A percentile compares a stretch with the other conserved stretches of the same genome.
These are phyloP conservation scores for Hyles euphorbiae DNA, from an alignment of 1,140 invertebrate species.

Conservation along the genomic window DNA sequence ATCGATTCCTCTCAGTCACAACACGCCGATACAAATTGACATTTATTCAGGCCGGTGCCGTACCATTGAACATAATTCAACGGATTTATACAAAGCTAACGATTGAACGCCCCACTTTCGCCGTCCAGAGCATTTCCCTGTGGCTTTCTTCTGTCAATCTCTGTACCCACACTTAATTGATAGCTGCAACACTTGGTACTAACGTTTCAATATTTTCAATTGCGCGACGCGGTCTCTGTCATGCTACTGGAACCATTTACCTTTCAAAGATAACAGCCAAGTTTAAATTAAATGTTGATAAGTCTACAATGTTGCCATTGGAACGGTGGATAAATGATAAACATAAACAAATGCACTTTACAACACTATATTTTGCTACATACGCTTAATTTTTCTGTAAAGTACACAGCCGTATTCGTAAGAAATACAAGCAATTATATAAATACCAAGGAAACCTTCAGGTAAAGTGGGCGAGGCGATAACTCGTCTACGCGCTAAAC, in stretches of 20 bases:
- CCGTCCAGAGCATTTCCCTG: slow-evolving; percentile 14
- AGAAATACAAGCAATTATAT: too few species aligned
- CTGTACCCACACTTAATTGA: slow-evolving; percentile 32
- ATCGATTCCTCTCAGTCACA: neutral
- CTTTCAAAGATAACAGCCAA: neutral
- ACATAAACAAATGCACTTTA: neutral
- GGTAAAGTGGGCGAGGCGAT: too few species aligned
- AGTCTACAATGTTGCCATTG: neutral
- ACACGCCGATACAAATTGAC: slow-evolving; percentile 20
- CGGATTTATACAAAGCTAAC: slow-evolving; percentile 22
- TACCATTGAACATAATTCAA: slow-evolving; percentile 24
- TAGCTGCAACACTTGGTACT: slow-evolving; percentile 8
- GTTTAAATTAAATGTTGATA: neutral
- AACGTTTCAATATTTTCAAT: slow-evolving; percentile 1
- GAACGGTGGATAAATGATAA: neutral
- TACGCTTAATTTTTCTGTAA: neutral
- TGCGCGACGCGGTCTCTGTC: neutral
- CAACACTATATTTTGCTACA: too few species aligned
- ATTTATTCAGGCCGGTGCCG: slow-evolving; percentile 11
- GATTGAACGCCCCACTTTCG: slow-evolving; percentile 36
- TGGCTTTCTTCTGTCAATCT: slow-evolving; percentile 42
- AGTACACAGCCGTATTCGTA: neutral
- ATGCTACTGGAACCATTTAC: neutral
- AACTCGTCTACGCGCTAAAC: too few species aligned
- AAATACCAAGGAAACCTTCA: too few species aligned